Conservation (phyloP, 2,888 invertebrate genomes). For the Cacoxenus indagator region DNA sequence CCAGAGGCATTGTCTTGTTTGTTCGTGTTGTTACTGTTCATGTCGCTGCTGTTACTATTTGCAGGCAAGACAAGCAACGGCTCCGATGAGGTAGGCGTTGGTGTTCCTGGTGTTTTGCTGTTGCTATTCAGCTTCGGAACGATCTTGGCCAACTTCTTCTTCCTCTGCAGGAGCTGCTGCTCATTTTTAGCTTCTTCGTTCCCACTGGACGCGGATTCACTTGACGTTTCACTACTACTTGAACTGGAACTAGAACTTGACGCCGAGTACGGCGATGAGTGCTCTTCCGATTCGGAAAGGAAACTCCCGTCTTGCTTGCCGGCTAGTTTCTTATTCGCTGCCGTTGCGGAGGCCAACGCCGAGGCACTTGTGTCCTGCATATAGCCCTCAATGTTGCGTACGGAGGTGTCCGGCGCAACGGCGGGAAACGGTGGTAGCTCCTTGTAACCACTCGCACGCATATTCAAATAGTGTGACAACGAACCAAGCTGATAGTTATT, state of each 20-base stretch:
- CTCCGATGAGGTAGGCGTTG: background rate
- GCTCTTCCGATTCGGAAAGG: conserved; percentile 72
- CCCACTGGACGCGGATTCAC: conserved; percentile 35
- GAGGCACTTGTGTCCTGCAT: conserved; percentile 53
- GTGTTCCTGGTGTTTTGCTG: conserved; percentile 21
- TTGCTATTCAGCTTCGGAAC: background rate
- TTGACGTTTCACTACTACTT: conserved; percentile 41
- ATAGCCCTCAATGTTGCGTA: conserved; percentile 78
- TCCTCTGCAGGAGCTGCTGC: conserved; percentile 26
- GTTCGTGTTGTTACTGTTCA: conserved; percentile 35
- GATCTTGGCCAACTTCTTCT: conserved; percentile 8
- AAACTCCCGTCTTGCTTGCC: conserved; percentile 74
- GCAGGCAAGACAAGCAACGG: conserved; percentile 23
- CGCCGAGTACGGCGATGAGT: conserved; percentile 65
- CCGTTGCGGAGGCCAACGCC: conserved; percentile 45
- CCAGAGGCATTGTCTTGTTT: conserved; percentile 46
- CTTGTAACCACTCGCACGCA: conserved; percentile 88
- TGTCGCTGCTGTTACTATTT: conserved; percentile 21
- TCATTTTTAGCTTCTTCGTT: conserved; percentile 29
- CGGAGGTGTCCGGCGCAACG: conserved; percentile 79
- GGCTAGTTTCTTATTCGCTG: conserved; percentile 7
- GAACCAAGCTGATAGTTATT: conserved; percentile 94
- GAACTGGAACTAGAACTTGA: conserved; percentile 52
- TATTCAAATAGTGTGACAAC: conserved; percentile 93
- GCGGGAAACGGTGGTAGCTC: conserved; percentile 88